Base-by-base conservation (phyloP, 23 tunicate genomes). In the Phallusia fumigata region DNA sequence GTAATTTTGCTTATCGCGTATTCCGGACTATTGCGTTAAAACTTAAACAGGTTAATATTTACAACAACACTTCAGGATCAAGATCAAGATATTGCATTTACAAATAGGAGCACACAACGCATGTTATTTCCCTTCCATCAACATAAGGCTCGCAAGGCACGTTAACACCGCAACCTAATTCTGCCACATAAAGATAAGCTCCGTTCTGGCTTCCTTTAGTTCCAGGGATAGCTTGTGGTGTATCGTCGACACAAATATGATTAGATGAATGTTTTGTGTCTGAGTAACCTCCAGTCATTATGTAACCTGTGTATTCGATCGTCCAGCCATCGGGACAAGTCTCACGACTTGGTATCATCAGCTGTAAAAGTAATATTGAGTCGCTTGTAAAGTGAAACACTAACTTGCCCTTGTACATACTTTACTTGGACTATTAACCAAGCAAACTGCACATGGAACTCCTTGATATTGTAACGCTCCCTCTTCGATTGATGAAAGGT, bases 301-400 rank as follows among this genome's bases (percentile, higher is more conserved):
- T 33, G 50, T 76, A 84, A 19, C 87, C 87, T 44, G 31, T 76
- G 65, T 84, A 84, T 50, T 84, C 87, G 32, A 45, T 40, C 19
- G 73, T 76, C 81, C 81, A 84, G 0, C 51, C 75, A 21, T 40
- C 50, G 16, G 87, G 87, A 33, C 87, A 84, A 24, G 73, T 53
- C 32, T 84, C 81, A 33, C 82, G 83, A 21, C 87, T 82, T 21
- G 87, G 87, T 32, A 84, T 84, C 87, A 84, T 84, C n/a, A 84
- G 10, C 87, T 84, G 64, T 5, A 40, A 40, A 40, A 40, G 10
- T 3, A 10, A 3, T 40, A 40, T 10, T 3, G 5, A 3, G 5
- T 40, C 10, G 10, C 10, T 3, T 40, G 47, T 5, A 40, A 40
- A 5, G 5, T 40, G 8, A 40, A 40, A 40, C 5, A 40, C 5